Percentiles rank a stretch among this genome's conserved stretches.
These are phyloP conservation scores for Drosophila algonquin DNA, from an alignment of 2,888 invertebrate species.

Conservation along the genomic window DNA sequence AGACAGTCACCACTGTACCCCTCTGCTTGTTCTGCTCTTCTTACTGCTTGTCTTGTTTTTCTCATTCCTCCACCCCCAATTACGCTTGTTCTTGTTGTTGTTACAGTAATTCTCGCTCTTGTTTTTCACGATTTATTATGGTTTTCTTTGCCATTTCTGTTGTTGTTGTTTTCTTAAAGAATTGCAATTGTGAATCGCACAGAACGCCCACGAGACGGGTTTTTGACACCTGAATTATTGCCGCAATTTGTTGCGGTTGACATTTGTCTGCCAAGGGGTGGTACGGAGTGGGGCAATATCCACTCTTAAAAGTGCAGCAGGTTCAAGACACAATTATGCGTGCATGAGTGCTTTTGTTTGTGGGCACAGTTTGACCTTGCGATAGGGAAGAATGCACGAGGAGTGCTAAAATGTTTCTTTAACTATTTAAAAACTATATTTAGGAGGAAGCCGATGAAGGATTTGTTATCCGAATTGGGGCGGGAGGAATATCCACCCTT, in stretches of 20 bases:
- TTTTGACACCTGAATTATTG: conserved; percentile 56
- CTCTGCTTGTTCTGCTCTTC: conserved; percentile 11
- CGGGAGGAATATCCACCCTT: neutral
- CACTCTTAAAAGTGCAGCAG: neutral
- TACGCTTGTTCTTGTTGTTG: conserved; percentile 27
- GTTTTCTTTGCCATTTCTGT: conserved; percentile 22
- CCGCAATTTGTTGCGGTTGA: conserved; percentile 54
- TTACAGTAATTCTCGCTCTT: conserved; percentile 44
- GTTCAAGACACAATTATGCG: neutral
- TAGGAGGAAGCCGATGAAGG: conserved; percentile 48
- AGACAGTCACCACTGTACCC: neutral
- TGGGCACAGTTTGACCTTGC: neutral
- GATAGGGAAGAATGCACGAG: neutral
- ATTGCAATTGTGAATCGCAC: conserved; percentile 44
- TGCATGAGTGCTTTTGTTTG: neutral
- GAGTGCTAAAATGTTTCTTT: neutral
- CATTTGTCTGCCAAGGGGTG: conserved; percentile 19
- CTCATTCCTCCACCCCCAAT: conserved; percentile 16
- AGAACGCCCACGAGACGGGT: conserved; percentile 44
- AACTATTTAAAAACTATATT: neutral
- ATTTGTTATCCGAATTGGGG: conserved; percentile 62
- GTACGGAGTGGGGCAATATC: neutral
- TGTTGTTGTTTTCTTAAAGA: conserved; percentile 15
- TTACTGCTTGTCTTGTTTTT: conserved; percentile 27
- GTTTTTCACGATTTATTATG: conserved; percentile 17